Conservation (phyloP, 2,113 vertebrate species). For the Myrmecobius fasciatus region DNA sequence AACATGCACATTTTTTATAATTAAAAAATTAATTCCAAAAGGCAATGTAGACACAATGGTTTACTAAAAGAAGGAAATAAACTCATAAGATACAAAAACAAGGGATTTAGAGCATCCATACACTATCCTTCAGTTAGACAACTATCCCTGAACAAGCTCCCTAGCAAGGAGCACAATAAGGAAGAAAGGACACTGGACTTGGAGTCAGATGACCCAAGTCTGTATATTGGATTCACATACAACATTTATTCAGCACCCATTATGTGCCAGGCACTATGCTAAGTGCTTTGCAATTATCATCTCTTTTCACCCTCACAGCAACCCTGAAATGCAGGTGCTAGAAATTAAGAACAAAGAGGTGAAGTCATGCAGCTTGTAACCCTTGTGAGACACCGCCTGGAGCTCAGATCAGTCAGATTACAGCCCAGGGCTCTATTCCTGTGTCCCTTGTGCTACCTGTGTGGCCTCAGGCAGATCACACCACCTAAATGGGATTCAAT, state of each 20-base stretch:
- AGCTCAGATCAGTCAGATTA: not conserved
- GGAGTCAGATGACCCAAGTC: not conserved
- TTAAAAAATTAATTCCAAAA: not conserved
- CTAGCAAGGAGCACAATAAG: not conserved
- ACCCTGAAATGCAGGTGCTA: not conserved
- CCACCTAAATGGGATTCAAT: not conserved
- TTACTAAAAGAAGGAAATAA: not conserved
- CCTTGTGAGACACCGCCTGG: not conserved
- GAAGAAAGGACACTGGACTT: not conserved
- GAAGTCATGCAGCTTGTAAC: not conserved
- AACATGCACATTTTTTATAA: not conserved
- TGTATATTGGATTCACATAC: not conserved
- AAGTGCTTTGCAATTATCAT: not conserved
- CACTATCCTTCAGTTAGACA: not conserved
- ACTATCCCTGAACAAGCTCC: not conserved
- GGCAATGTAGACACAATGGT: not conserved
- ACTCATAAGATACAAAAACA: not conserved
- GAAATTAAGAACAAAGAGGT: not conserved
- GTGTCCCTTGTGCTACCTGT: not conserved
- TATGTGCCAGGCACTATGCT: not conserved
- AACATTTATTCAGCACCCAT: not conserved
- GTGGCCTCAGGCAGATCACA: not conserved
- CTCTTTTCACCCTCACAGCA: not conserved
- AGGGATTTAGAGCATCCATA: not conserved
- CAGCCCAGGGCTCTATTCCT: not conserved